Conservation (phyloP, 2,113 vertebrate genomes). For the mouse (Mus musculus) region GRCm39 chr9:37057501-37058000, state of each 20-base stretch:
- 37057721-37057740: background rate
- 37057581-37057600: background rate
- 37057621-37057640: background rate
- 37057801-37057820: constrained; percentile 10
- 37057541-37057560: constrained; percentile 14
- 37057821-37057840: constrained; percentile 18
- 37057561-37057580: constrained; percentile 20
- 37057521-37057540: background rate
- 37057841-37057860: constrained; percentile 44
- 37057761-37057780: background rate
- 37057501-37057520: background rate
- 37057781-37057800: constrained; percentile 10
- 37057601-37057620: background rate
- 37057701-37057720: background rate
- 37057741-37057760: constrained; percentile 34
- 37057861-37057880: constrained; percentile 22
- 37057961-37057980: background rate
- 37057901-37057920: background rate
- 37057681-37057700: background rate
- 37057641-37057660: background rate
- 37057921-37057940: background rate
- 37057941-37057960: background rate
- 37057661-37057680: background rate
- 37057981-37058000: background rate
- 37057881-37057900: background rate